Conservation (phyloP, 2,888 invertebrate species). For the Leptura quadrifasciata region DNA sequence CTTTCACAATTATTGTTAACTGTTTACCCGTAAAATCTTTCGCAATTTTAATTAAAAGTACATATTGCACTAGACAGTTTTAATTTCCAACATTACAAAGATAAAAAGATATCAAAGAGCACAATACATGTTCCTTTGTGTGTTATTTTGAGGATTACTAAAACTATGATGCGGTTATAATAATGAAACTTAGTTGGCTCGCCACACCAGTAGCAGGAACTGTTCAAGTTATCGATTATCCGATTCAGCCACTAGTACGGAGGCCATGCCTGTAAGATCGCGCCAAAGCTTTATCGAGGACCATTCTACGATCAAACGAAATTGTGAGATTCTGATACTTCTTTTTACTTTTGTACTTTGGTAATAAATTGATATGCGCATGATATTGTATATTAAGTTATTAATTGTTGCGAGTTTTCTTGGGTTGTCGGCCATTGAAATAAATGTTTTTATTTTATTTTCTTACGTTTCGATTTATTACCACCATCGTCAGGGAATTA, state of each 20-base stretch:
- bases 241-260: constrained; percentile 10
- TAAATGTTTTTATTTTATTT: too few relatives aligned
- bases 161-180: constrained; percentile 2
- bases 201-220: constrained; percentile 34
- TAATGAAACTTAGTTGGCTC: neutral
- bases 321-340: neutral
- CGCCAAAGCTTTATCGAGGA: constrained; percentile 12
- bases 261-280: constrained; percentile 21
- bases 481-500: too few relatives aligned
- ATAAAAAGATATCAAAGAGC: constrained; percentile 8
- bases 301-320: constrained; percentile 1
- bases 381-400: too few relatives aligned
- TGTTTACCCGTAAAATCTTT: neutral
- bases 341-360: neutral
- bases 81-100: neutral
- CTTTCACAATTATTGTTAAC: neutral
- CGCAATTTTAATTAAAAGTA: constrained; percentile 15
- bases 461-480: too few relatives aligned
- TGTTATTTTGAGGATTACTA: constrained; percentile 11
- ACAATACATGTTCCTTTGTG: constrained; percentile 4
- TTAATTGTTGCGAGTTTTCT: too few relatives aligned
- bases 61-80: neutral
- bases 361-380: too few relatives aligned
- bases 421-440: too few relatives aligned
- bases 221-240: constrained; percentile 49